Evolutionary conservation across 2,113 vertebrate genomes (phyloP).

Genomic region (Zingel zingel): DNA sequence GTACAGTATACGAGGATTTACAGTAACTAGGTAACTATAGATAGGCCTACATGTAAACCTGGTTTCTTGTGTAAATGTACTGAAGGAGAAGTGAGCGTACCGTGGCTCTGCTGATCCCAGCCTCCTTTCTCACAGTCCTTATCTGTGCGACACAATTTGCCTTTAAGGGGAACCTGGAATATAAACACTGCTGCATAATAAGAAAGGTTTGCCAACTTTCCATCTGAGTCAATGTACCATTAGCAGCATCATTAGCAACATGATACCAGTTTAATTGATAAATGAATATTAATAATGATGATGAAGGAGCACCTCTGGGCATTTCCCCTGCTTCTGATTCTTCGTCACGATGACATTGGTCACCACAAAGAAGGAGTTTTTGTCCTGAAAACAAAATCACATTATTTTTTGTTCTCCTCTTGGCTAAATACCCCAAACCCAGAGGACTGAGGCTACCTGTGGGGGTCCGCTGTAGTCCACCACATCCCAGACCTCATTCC

Average conservation of each 20-base stretch:
- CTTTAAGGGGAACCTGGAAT: constrained; percentile 67
- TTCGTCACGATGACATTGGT: constrained; percentile 85
- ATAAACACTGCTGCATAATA: constrained; percentile 30
- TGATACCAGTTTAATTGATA: not conserved
- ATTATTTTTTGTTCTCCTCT: not conserved
- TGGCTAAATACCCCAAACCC: not conserved
- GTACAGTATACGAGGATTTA: not conserved
- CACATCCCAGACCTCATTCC: constrained; percentile 80
- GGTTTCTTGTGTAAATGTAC: not conserved
- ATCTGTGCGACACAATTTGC: constrained; percentile 80
- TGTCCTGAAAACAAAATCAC: constrained; percentile 56
- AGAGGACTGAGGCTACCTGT: constrained; percentile 69
- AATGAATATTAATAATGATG: not conserved
- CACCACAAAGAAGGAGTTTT: constrained; percentile 86
- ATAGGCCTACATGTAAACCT: no score
- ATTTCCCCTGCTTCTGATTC: constrained; percentile 81
- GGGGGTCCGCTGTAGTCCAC: constrained; percentile 79
- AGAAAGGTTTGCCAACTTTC: constrained; percentile 9
- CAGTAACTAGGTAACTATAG: not conserved
- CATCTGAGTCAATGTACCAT: not conserved
- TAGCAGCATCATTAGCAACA: not conserved
- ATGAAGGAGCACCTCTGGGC: constrained; percentile 82
- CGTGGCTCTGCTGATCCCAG: constrained; percentile 83
- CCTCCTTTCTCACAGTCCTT: constrained; percentile 80
- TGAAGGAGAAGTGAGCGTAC: constrained; percentile 68